phyloP scores from a whole-genome alignment of 2,113 vertebrate species.

The Bagarius yarrelli region DNA sequence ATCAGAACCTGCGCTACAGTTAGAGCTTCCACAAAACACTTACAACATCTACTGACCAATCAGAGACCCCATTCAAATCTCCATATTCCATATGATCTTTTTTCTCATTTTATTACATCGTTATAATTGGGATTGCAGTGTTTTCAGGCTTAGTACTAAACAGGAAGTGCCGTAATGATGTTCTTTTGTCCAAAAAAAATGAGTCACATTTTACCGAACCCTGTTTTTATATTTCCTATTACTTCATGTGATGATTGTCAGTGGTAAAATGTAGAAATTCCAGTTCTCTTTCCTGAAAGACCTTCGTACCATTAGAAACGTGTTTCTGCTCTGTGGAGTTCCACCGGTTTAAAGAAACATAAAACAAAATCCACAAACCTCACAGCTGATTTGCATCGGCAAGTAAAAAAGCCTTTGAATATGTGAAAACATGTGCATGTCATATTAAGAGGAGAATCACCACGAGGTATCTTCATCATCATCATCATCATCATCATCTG shows the following conservation, averaged over 20 bases:
- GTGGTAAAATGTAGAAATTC: not conserved
- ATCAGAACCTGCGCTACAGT: not conserved
- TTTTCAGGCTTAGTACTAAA: not conserved
- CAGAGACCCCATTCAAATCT: not conserved
- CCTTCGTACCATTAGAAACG: too few relatives aligned
- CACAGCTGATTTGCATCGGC: not conserved
- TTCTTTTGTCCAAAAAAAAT: not conserved
- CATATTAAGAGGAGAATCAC: slow-evolving; percentile 6
- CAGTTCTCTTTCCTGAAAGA: not conserved
- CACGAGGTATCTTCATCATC: slow-evolving; percentile 22
- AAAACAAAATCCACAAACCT: too few relatives aligned
- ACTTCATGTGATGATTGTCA: not conserved
- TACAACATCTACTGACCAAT: not conserved
- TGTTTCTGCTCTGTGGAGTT: too few relatives aligned
- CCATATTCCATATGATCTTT: too few relatives aligned
- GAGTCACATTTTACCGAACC: not conserved
- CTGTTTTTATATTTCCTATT: not conserved
- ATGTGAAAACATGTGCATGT: not conserved
- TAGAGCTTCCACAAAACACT: not conserved
- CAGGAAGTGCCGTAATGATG: not conserved
- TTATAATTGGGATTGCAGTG: not conserved
- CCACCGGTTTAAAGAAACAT: not conserved
- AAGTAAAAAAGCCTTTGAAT: not conserved
- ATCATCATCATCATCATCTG: not conserved
- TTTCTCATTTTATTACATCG: not conserved